A percentile compares a stretch with the other conserved stretches of the same genome.
These are phyloP conservation scores for Agriopis aurantiaria DNA, from an alignment of 2,888 invertebrate species.

Conservation along the genomic window DNA sequence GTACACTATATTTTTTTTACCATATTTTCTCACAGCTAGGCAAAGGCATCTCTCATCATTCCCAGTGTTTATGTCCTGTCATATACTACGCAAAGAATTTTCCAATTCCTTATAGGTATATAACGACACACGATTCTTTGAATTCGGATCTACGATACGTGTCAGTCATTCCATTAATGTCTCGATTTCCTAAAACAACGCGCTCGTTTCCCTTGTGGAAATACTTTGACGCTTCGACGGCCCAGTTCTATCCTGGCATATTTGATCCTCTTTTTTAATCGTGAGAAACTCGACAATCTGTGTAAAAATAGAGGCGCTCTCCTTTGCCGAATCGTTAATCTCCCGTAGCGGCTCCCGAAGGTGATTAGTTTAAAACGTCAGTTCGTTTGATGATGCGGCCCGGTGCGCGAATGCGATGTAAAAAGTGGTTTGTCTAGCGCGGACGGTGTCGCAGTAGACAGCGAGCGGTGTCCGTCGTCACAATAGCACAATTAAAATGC, in stretches of 20 bases:
- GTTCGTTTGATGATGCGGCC: slow-evolving; percentile 32
- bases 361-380: slow-evolving; percentile 34
- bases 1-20: not conserved
- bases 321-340: slow-evolving; percentile 30
- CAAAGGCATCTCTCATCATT: no score
- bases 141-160: slow-evolving; percentile 73
- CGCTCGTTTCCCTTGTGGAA: slow-evolving; percentile 69
- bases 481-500: slow-evolving; percentile 87
- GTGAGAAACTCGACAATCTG: slow-evolving; percentile 64
- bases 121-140: slow-evolving; percentile 70
- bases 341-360: slow-evolving; percentile 14
- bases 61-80: no score
- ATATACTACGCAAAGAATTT: slow-evolving; percentile 50
- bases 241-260: slow-evolving; percentile 68
- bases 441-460: slow-evolving; percentile 68
- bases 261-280: slow-evolving; percentile 55
- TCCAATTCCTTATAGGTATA: slow-evolving; percentile 66
- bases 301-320: slow-evolving; percentile 31
- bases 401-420: slow-evolving; percentile 58
- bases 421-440: slow-evolving; percentile 76
- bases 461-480: slow-evolving; percentile 79
- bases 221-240: slow-evolving; percentile 78
- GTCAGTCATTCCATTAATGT: slow-evolving; percentile 83
- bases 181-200: slow-evolving; percentile 78
- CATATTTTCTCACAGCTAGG: no score